Evolutionary conservation across 2,797 vertebrate genomes (phyloP), one percentile per base, ranked within the genome.

Genomic region (Spheniscus humboldti): DNA sequence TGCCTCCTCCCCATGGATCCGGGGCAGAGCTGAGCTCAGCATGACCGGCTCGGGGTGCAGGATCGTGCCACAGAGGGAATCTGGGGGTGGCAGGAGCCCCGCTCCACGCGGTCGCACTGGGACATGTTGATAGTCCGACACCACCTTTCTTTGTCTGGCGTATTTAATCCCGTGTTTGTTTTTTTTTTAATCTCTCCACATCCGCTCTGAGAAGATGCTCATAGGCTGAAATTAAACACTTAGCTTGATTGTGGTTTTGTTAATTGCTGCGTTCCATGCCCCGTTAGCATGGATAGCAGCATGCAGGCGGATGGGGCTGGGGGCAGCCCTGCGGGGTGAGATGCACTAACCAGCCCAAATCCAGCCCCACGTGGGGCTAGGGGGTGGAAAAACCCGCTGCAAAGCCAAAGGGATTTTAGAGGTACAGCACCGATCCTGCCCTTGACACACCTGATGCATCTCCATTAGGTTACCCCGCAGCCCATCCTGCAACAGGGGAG

Each of bases 191-290:
- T 92, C 96, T 97, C 96, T 97, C 95, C 93, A 92, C 76, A 97
- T 97, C 94, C 48, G 7, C 94, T 98, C 92, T 7, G 20, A 96
- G 95, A 97, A 98, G 97, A 98, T 91, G 96, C 92, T 97, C 75
- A 7, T 96, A 97, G 97, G 96, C 94, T 96, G 85, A 98, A 98
- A 98, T 98, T 97, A 98, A 98, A 96, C 97, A 97, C 97, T 98
- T 98, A 92, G 94, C 94, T 97, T 98, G 97, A 98, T 75, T 98
- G 98, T 96, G 96, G 86, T 96, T 97, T 96, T 97, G 97, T 97
- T 98, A 98, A 98, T 97, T 98, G 97, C 97, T 90, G 95, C 62
- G 62, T 97, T 98, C 92, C 94, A 92, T 72, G 37, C 88, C 92
- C 92, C 3, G 3, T 64, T 35, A 50, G 20, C 1, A 1, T 7